phyloP scores from a whole-genome alignment of 2,113 vertebrate genomes.

The Oryzias javanicus region DNA sequence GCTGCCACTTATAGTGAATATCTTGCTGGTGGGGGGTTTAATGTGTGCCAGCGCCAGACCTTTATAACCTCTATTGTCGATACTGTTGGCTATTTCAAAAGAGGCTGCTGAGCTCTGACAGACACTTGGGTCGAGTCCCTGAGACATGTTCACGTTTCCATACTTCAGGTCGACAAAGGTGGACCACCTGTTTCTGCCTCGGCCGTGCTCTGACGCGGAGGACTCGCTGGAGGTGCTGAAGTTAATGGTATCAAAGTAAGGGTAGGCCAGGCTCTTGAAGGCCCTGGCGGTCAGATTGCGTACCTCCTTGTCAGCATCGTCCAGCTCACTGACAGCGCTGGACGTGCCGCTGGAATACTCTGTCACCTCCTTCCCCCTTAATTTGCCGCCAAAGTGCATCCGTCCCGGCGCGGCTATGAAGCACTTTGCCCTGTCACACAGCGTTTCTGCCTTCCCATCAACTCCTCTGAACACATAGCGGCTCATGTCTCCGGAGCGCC shows the following conservation, averaged over 20 bases:
- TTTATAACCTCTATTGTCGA: slow-evolving; percentile 55
- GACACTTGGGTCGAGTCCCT: slow-evolving; percentile 55
- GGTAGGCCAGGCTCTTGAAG: slow-evolving; percentile 92
- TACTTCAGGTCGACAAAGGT: slow-evolving; percentile 90
- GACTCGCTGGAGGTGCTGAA: slow-evolving; percentile 88
- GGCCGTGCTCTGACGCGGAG: slow-evolving; percentile 81
- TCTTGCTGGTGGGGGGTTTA: slow-evolving; percentile 76
- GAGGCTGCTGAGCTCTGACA: slow-evolving; percentile 58
- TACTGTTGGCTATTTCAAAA: slow-evolving; percentile 60
- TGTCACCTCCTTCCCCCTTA: slow-evolving; percentile 73
- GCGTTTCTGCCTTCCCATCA: slow-evolving; percentile 61
- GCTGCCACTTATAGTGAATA: slow-evolving; percentile 63
- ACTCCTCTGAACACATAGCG: slow-evolving; percentile 76
- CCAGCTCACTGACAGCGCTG: slow-evolving; percentile 91
- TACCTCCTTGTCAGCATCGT: slow-evolving; percentile 96
- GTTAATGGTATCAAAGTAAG: slow-evolving; percentile 85
- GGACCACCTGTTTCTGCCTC: slow-evolving; percentile 87
- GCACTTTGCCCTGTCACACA: slow-evolving; percentile 60
- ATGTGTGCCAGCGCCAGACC: slow-evolving; percentile 56
- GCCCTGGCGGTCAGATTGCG: slow-evolving; percentile 88
- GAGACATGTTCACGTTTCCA: slow-evolving; percentile 73
- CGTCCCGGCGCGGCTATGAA: slow-evolving; percentile 80
- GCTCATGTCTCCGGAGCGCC: slow-evolving; percentile 84
- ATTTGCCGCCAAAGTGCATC: slow-evolving; percentile 80
- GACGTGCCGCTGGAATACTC: slow-evolving; percentile 88